phyloP scores from a whole-genome alignment of 2,113 vertebrate species.

The Phalacrocorax carbo region DNA sequence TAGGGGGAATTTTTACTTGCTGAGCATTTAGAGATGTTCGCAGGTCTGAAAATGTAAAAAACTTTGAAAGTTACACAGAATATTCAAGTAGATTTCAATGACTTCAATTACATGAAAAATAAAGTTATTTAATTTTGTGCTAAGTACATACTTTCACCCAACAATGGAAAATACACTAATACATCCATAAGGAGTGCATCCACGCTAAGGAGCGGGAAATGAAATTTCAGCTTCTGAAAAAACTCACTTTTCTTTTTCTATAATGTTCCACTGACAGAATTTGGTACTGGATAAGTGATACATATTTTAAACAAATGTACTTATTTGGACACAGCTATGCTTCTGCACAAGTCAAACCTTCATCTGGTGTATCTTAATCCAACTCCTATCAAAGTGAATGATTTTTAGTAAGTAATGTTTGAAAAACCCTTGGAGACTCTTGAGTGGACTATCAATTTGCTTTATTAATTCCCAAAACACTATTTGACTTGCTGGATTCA shows the following conservation, averaged over 20 bases:
- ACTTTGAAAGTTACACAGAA: not conserved
- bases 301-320: not conserved
- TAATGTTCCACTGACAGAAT: not conserved
- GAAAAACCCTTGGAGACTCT: constrained; percentile 25
- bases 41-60: not conserved
- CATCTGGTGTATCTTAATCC: not conserved
- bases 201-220: not conserved
- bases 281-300: not conserved
- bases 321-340: not conserved
- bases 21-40: not conserved
- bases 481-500: not conserved
- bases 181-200: not conserved
- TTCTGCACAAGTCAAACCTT: not conserved
- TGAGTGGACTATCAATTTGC: constrained; percentile 37
- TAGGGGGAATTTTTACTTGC: not conserved
- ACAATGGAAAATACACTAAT: not conserved
- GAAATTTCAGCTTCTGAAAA: not conserved
- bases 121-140: not conserved
- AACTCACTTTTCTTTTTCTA: not conserved
- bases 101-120: not conserved
- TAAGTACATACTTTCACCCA: not conserved
- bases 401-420: not conserved
- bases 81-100: not conserved
- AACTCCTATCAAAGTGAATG: not conserved
- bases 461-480: constrained; percentile 25